Evolutionary conservation across 2,113 vertebrate species (phyloP).

Genomic region (Brachirus orientalis): DNA sequence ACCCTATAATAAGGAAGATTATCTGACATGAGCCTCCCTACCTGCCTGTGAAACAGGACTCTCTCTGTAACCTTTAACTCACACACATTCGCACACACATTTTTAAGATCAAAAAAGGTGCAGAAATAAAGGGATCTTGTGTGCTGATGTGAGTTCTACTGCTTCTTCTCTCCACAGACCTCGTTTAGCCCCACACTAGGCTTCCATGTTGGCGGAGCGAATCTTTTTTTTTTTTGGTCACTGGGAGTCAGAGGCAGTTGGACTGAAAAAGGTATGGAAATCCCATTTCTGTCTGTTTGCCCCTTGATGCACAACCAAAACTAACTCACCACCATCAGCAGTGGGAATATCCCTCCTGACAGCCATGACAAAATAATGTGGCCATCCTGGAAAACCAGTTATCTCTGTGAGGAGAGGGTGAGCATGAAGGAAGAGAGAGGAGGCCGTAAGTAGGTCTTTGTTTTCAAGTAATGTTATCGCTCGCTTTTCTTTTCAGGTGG

Average conservation of each 20-base stretch:
- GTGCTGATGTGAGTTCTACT: constrained; percentile 23
- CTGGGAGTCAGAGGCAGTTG: constrained; percentile 46
- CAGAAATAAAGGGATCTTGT: constrained; percentile 38
- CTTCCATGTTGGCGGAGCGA: constrained; percentile 36
- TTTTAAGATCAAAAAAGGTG: constrained; percentile 20
- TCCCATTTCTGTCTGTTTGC: constrained; percentile 54
- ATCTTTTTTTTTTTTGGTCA: constrained; percentile 62
- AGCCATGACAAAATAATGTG: constrained; percentile 46
- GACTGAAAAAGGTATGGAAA: constrained; percentile 63
- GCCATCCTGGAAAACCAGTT: constrained; percentile 66
- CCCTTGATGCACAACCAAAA: constrained; percentile 72
- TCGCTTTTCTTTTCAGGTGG: background rate
- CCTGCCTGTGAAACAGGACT: constrained; percentile 43
- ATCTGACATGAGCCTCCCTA: constrained; percentile 50
- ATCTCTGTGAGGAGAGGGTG: constrained; percentile 18
- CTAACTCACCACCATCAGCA: constrained; percentile 61
- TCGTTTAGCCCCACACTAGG: constrained; percentile 28
- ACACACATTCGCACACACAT: constrained; percentile 19
- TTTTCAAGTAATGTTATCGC: constrained; percentile 35
- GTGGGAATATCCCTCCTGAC: constrained; percentile 53
- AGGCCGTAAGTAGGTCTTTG: constrained; percentile 23
- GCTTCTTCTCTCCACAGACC: constrained; percentile 36
- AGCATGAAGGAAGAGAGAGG: constrained; percentile 18
- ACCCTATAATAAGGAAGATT: constrained; percentile 49
- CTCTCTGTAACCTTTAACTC: constrained; percentile 40